These are phyloP conservation scores for Isotomurus palustris DNA, from an alignment of 2,888 invertebrate species.

Conservation along the genomic window DNA sequence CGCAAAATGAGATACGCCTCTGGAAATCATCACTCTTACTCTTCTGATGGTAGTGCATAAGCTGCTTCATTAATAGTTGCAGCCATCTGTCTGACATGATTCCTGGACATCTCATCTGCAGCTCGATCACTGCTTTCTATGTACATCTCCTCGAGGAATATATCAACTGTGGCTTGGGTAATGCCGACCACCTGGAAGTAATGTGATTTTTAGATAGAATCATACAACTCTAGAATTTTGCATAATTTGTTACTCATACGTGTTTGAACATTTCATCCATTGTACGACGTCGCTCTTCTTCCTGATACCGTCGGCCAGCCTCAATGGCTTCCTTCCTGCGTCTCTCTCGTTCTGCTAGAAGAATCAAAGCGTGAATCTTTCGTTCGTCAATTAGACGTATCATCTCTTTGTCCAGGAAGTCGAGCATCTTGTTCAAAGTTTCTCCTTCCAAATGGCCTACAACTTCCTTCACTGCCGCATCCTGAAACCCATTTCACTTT, in stretches of 20 bases:
- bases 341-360: slow-evolving; percentile 72
- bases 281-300: slow-evolving; percentile 65
- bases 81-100: slow-evolving; percentile 57
- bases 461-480: slow-evolving; percentile 59
- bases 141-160: slow-evolving; percentile 62
- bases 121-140: slow-evolving; percentile 58
- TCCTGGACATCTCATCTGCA: slow-evolving; percentile 56
- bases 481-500: slow-evolving; percentile 34
- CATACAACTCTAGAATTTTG: neutral
- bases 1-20: no score
- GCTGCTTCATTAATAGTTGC: slow-evolving; percentile 58
- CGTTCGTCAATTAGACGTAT: slow-evolving; percentile 70
- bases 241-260: slow-evolving; percentile 46
- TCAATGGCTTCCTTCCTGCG: slow-evolving; percentile 72
- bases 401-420: slow-evolving; percentile 69
- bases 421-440: slow-evolving; percentile 66
- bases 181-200: slow-evolving; percentile 55
- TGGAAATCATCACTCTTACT: slow-evolving; percentile 13
- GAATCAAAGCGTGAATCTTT: slow-evolving; percentile 69
- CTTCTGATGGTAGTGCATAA: slow-evolving; percentile 40
- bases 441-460: slow-evolving; percentile 67
- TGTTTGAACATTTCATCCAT: slow-evolving; percentile 77
- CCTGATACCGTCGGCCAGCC: slow-evolving; percentile 70
- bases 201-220: no score
- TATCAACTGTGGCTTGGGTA: slow-evolving; percentile 59